Percentiles rank a stretch among this genome's conserved stretches.
These are phyloP conservation scores for Clitarchus hookeri DNA, from an alignment of 2,888 invertebrate genomes.

Conservation along the genomic window DNA sequence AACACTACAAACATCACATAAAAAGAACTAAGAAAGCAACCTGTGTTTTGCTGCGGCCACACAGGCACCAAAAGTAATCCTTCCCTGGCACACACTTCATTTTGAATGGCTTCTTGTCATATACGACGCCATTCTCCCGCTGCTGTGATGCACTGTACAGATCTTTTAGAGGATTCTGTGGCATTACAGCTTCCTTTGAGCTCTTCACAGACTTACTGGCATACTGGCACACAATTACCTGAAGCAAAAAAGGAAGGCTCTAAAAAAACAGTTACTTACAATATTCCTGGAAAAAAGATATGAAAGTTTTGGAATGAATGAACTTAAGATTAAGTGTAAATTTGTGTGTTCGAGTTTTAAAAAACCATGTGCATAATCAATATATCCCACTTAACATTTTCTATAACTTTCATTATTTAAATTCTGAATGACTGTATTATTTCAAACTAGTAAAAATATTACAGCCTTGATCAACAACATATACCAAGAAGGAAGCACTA, in stretches of 20 bases:
- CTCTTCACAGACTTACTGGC: background rate
- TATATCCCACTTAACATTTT: too few relatives aligned
- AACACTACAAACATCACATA: background rate
- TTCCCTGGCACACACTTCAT: constrained; percentile 71
- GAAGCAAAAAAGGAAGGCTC: too few relatives aligned
- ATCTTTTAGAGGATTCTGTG: constrained; percentile 66
- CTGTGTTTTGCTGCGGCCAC: constrained; percentile 87
- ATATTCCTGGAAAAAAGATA: too few relatives aligned
- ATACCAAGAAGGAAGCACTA: too few relatives aligned
- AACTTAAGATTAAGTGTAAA: too few relatives aligned
- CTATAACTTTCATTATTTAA: too few relatives aligned
- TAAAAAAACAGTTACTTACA: background rate
- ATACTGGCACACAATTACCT: background rate
- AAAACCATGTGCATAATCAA: too few relatives aligned
- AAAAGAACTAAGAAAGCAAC: constrained; percentile 48
- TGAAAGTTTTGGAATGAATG: too few relatives aligned
- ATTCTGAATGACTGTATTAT: too few relatives aligned
- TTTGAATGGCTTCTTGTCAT: constrained; percentile 89
- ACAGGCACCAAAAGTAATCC: constrained; percentile 89
- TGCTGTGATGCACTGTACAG: constrained; percentile 68
- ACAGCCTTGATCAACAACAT: too few relatives aligned
- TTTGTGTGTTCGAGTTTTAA: too few relatives aligned
- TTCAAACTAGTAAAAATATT: too few relatives aligned
- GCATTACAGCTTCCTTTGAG: constrained; percentile 57
- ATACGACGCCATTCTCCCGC: constrained; percentile 72